Evolutionary conservation across 2,888 invertebrate genomes (phyloP).

Genomic region (Dilophus febrilis): DNA sequence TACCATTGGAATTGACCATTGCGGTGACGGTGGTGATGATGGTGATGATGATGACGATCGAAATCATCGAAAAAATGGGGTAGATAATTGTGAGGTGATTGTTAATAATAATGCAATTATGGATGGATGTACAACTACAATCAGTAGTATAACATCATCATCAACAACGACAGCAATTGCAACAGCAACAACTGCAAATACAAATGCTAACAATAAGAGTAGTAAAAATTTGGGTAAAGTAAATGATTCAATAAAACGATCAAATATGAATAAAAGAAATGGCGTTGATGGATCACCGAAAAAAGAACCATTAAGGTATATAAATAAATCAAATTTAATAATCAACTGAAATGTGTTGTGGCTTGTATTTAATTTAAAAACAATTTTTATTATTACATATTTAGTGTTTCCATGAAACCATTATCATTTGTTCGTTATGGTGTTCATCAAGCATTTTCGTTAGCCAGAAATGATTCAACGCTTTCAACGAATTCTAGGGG

Average conservation of each 20-base stretch:
- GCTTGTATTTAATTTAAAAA: too few relatives aligned
- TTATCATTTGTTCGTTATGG: conserved; percentile 29
- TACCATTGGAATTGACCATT: too few relatives aligned
- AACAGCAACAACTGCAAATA: too few relatives aligned
- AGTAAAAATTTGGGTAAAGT: neutral
- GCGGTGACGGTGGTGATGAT: conserved; percentile 19
- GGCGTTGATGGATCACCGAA: conserved; percentile 27
- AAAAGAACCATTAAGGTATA: conserved; percentile 27
- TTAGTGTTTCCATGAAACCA: conserved; percentile 47
- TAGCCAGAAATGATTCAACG: conserved; percentile 34
- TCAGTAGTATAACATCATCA: conserved; percentile 4
- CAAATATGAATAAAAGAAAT: conserved; percentile 23
- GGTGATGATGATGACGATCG: conserved; percentile 1
- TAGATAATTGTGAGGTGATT: neutral
- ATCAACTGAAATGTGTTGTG: too few relatives aligned
- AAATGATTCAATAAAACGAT: conserved; percentile 16
- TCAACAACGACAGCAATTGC: conserved; percentile 4
- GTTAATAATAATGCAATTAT: conserved; percentile 4
- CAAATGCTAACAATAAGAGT: too few relatives aligned
- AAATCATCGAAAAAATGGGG: conserved; percentile 28
- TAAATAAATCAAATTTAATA: neutral
- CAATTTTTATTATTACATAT: conserved; percentile 5
- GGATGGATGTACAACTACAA: conserved; percentile 4
- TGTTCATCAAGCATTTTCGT: conserved; percentile 29
- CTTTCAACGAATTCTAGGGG: conserved; percentile 38